Evolutionary conservation across 2,113 vertebrate genomes (phyloP).

Genomic region (Daubentonia madagascariensis): DNA sequence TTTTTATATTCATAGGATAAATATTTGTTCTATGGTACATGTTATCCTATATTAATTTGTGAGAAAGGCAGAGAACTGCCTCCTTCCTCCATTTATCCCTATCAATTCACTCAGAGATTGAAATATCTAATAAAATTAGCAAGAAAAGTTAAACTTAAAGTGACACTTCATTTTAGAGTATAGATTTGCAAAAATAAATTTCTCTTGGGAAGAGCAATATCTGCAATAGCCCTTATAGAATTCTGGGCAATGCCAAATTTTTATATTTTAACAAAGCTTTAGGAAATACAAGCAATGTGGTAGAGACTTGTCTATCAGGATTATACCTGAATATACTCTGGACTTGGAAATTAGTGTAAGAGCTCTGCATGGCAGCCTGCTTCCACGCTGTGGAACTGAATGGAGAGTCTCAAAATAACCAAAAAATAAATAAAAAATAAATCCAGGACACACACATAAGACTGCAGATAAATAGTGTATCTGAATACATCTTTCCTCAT

Average conservation of each 20-base stretch:
- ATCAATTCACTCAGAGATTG: not conserved
- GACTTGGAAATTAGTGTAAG: not conserved
- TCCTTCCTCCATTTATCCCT: not conserved
- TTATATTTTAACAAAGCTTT: not conserved
- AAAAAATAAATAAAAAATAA: not conserved
- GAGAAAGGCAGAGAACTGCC: not conserved
- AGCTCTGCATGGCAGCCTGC: fast-evolving
- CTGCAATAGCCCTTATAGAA: not conserved
- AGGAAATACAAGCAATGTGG: not conserved
- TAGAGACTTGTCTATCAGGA: not conserved
- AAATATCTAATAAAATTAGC: not conserved
- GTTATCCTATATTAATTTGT: not conserved
- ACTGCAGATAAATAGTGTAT: not conserved
- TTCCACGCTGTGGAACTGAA: not conserved
- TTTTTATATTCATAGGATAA: not conserved
- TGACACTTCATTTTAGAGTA: not conserved
- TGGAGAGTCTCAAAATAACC: not conserved
- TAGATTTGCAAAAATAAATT: not conserved
- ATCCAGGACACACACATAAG: not conserved
- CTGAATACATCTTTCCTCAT: not conserved
- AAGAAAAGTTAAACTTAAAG: not conserved
- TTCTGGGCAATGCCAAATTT: not conserved
- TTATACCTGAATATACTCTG: not conserved
- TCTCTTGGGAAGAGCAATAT: not conserved
- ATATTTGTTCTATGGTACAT: not conserved